These are phyloP conservation scores for Poeciliopsis occidentalis DNA, from an alignment of 2,113 vertebrate species.

Conservation along the genomic window DNA sequence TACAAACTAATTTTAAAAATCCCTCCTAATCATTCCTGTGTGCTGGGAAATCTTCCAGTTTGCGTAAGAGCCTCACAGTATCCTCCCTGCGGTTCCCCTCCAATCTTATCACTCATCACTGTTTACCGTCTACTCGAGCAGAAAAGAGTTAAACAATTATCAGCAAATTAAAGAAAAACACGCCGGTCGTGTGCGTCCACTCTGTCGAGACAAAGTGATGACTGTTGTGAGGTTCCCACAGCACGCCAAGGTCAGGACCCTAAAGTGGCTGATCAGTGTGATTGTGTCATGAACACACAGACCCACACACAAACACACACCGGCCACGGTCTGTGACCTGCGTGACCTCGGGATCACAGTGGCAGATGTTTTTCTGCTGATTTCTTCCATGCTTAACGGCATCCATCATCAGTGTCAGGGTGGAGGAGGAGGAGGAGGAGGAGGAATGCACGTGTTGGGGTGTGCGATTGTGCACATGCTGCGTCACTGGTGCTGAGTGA, in stretches of 20 bases:
- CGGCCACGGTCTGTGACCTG: slow-evolving; percentile 48
- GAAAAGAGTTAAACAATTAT: slow-evolving; percentile 28
- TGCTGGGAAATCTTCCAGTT: neutral
- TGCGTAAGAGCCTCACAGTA: neutral
- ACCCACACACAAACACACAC: slow-evolving; percentile 27
- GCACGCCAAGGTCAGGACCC: slow-evolving; percentile 55
- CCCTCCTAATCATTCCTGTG: neutral
- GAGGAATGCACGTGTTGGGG: slow-evolving; percentile 21
- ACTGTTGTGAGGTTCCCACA: slow-evolving; percentile 52
- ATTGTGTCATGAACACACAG: slow-evolving; percentile 41
- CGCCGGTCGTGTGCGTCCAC: slow-evolving; percentile 42
- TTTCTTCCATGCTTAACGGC: slow-evolving; percentile 53
- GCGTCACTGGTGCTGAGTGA: slow-evolving; percentile 46
- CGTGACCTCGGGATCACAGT: slow-evolving; percentile 50
- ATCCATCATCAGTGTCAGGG: slow-evolving; percentile 71
- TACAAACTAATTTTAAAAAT: neutral
- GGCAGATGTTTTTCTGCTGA: slow-evolving; percentile 73
- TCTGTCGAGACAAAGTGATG: slow-evolving; percentile 53
- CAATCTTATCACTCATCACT: slow-evolving; percentile 7
- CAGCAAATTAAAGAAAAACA: slow-evolving; percentile 45
- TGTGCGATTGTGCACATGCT: slow-evolving; percentile 12
- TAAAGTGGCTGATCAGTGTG: slow-evolving; percentile 49
- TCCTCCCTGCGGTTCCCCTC: slow-evolving; percentile 1
- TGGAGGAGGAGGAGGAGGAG: slow-evolving; percentile 12
- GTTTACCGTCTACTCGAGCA: slow-evolving; percentile 13